Base-by-base conservation (phyloP, 2,113 vertebrate genomes). In the Orientallactaga bullata region DNA sequence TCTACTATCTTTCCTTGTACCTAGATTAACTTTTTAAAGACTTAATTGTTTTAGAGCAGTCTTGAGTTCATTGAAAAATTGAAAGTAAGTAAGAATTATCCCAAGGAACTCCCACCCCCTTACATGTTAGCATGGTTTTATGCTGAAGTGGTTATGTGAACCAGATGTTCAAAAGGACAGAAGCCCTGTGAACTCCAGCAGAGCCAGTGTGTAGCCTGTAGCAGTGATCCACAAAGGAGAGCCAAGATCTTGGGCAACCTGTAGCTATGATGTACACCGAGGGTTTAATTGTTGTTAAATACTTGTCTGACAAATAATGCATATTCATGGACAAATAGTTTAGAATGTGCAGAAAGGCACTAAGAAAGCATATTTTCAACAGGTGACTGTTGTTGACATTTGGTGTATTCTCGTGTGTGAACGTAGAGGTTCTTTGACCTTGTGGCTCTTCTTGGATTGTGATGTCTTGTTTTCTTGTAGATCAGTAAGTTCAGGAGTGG, bases 271-370 rank as follows among this genome's bases (percentile, higher is more conserved):
- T 42, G 12, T 35, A 13, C 95, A 65, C 32, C 86, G 4, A 55
- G 65, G 88, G 55, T 32, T 51, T 60, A 24, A 69, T 77, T n/a
- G 23, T 42, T 80, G 86, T 47, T 82, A 89, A 55, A 72, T 72
- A 21, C 17, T 89, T 89, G 42, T 47, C 8, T n/a, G 13, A 68
- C 84, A 42, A 26, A 2, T 72, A 61, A 61, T 63, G 23, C 32
- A 42, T 90, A 66, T 88, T 66, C 63, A 90, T 79, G 77, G 55
- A 11, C 42, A 74, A 93, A 81, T 42, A 68, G 39, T 69, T 88
- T 83, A 65, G 71, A 66, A 88, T 90, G 78, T 81, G 15, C 21
- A 47, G 17, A 71, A 63, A 66, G 85, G 39, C 16, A 12, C 37
- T 58, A 82, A 63, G 30, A 30, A 68, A 30, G 26, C 10, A 26